Evolutionary conservation across 2,888 invertebrate species (phyloP).

Genomic region (Drosophila merina): DNA sequence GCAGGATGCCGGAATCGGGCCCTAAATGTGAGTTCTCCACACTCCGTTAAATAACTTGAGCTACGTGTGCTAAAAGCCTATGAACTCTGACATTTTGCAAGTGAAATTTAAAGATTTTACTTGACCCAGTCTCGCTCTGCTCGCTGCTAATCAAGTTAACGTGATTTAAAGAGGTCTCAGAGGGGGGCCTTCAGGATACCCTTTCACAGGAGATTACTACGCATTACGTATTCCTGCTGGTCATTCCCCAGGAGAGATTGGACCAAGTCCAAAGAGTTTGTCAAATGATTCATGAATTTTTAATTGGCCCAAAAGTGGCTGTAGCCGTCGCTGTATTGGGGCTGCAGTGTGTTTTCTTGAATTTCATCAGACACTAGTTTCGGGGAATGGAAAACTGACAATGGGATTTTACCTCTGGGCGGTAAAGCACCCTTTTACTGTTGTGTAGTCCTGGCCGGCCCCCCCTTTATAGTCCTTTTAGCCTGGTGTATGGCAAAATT

Average conservation of each 20-base stretch:
- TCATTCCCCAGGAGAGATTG: conserved; percentile 56
- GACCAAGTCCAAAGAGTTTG: conserved; percentile 69
- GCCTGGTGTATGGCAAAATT: conserved; percentile 4
- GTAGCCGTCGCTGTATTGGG: conserved; percentile 4
- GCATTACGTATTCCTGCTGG: conserved; percentile 52
- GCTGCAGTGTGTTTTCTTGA: conserved; percentile 38
- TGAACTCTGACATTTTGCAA: background rate
- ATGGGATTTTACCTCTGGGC: conserved; percentile 47
- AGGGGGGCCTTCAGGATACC: conserved; percentile 45
- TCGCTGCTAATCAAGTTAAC: conserved; percentile 3
- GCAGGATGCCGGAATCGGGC: conserved; percentile 2
- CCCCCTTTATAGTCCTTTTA: background rate
- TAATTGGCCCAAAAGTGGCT: conserved; percentile 64
- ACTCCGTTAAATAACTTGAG: background rate
- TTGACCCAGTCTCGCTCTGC: conserved; percentile 18
- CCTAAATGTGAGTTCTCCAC: background rate
- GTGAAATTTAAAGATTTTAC: conserved; percentile 24
- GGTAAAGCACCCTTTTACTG: background rate
- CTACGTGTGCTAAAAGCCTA: background rate
- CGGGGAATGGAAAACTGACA: conserved; percentile 51
- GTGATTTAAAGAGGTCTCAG: conserved; percentile 14
- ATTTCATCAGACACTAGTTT: conserved; percentile 58
- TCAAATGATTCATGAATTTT: conserved; percentile 77
- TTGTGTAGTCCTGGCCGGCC: background rate
- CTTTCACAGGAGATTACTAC: conserved; percentile 73